phyloP scores from a whole-genome alignment of 37 sponge, comb jelly and placozoan genomes.

The Eunapius fragilis region DNA sequence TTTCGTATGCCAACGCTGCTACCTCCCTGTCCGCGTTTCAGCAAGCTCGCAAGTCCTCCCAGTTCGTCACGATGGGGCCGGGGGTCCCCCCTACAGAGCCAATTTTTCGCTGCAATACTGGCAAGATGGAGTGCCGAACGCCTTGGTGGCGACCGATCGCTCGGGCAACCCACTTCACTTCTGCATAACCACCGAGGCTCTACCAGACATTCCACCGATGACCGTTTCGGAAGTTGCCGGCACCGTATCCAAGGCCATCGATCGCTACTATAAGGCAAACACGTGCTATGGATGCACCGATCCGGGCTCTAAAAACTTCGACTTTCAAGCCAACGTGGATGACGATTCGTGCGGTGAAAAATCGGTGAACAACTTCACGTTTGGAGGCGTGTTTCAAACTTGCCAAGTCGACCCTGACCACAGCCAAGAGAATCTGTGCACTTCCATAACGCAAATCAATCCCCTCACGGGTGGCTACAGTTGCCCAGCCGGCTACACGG shows the following conservation, averaged over 20 bases:
- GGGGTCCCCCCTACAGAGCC: slow-evolving; percentile 41
- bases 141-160: slow-evolving; percentile 58
- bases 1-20: too few relatives aligned
- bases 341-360: slow-evolving; percentile 21
- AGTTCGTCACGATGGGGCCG: slow-evolving; percentile 31
- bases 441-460: slow-evolving; percentile 23
- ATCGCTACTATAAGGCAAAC: slow-evolving; percentile 33
- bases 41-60: slow-evolving; percentile 22
- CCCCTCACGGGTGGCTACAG: slow-evolving; percentile 32
- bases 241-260: slow-evolving; percentile 4
- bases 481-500: slow-evolving; percentile 41
- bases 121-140: slow-evolving; percentile 43
- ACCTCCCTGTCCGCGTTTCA: too few relatives aligned
- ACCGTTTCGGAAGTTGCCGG: not conserved
- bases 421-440: slow-evolving; percentile 38
- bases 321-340: slow-evolving; percentile 46
- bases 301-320: slow-evolving; percentile 36
- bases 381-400: slow-evolving; percentile 62
- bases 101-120: slow-evolving; percentile 29
- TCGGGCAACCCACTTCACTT: slow-evolving; percentile 41
- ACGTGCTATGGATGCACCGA: slow-evolving; percentile 53
- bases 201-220: slow-evolving; percentile 40
- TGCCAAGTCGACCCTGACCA: slow-evolving; percentile 3
- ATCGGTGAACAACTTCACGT: slow-evolving; percentile 33
- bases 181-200: slow-evolving; percentile 21